These are phyloP conservation scores for Stenodema calcarata DNA, from an alignment of 2,888 invertebrate genomes.

Conservation along the genomic window DNA sequence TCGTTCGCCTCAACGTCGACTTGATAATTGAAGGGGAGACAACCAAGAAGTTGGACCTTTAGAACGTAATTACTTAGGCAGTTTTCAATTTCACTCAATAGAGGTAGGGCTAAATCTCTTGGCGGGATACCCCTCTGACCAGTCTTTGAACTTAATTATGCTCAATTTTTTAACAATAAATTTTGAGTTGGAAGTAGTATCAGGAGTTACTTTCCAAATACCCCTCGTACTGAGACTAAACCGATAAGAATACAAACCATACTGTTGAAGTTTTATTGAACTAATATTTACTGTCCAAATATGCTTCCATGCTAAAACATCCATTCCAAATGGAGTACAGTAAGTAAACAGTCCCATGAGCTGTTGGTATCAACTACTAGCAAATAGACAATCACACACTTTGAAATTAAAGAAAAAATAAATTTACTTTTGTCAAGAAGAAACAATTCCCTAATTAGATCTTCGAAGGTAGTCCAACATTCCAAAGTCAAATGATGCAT, in stretches of 20 bases:
- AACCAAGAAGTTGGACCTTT: too few relatives aligned
- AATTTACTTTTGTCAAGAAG: background rate
- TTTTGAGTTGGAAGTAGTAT: too few relatives aligned
- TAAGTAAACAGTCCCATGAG: conserved; percentile 9
- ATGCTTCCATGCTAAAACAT: conserved; percentile 10
- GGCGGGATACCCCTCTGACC: too few relatives aligned
- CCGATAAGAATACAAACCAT: background rate
- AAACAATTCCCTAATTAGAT: background rate
- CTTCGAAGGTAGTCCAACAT: background rate
- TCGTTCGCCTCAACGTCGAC: too few relatives aligned
- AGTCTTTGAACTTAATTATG: too few relatives aligned
- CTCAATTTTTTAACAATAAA: too few relatives aligned
- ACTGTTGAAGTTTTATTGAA: background rate
- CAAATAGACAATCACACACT: background rate
- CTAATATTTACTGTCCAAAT: background rate
- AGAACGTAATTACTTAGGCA: too few relatives aligned
- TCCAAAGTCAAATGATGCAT: background rate
- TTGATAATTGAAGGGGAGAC: too few relatives aligned
- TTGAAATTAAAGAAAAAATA: background rate
- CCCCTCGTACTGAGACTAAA: background rate
- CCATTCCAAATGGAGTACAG: background rate
- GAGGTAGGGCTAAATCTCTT: too few relatives aligned
- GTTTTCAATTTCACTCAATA: too few relatives aligned
- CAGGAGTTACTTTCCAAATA: too few relatives aligned
- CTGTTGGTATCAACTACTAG: background rate